Percentiles rank a stretch among this genome's conserved stretches.
Conservation (phyloP, 1,140 invertebrate species). For the Sycophila sp. region DNA sequence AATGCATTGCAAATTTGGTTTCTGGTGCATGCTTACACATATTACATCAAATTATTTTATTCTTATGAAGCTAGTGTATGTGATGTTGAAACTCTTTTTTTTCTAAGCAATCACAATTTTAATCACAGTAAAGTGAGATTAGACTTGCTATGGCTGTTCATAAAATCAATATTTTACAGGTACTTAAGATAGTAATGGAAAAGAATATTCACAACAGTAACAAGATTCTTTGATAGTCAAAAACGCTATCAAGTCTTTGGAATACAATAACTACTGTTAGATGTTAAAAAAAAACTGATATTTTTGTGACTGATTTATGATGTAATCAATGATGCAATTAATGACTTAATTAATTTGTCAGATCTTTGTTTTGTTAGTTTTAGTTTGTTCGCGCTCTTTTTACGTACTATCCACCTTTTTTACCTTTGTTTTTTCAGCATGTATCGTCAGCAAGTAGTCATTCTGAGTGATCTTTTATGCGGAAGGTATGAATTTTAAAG, state of each 20-base stretch:
- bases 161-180: constrained; percentile 28
- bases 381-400: constrained; percentile 39
- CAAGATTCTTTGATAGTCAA: constrained; percentile 9
- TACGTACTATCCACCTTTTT: constrained; percentile 25
- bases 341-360: too few species aligned
- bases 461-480: constrained; percentile 69
- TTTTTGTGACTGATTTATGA: constrained; percentile 33
- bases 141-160: constrained; percentile 19
- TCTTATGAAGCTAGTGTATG: neutral
- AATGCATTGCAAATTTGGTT: neutral
- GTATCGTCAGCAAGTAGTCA: constrained; percentile 73
- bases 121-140: constrained; percentile 44
- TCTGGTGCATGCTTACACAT: constrained; percentile 8
- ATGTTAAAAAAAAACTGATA: constrained; percentile 13
- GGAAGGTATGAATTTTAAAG: constrained; percentile 77
- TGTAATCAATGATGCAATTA: constrained; percentile 32
- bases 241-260: neutral
- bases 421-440: constrained; percentile 62
- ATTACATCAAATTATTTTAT: constrained; percentile 1
- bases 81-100: neutral
- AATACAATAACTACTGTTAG: neutral
- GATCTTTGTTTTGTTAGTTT: constrained; percentile 48
- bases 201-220: constrained; percentile 11
- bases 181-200: neutral
- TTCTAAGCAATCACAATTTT: constrained; percentile 34